phyloP scores from a whole-genome alignment of 2,888 invertebrate genomes.

The Acholoe squamosa region DNA sequence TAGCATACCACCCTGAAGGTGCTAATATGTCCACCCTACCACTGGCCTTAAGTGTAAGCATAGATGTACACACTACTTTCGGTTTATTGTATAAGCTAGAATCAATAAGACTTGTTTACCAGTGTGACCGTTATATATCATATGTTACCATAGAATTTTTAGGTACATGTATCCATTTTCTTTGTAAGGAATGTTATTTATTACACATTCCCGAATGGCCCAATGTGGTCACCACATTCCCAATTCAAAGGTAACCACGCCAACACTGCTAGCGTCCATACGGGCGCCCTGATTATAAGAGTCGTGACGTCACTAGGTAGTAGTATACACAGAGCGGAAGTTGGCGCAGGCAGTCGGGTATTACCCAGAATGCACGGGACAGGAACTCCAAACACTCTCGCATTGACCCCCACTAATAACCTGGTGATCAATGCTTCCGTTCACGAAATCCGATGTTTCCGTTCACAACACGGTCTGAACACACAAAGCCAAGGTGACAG shows the following conservation, averaged over 20 bases:
- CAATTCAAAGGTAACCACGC: too few species aligned
- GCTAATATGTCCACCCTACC: not conserved
- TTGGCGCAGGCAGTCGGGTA: not conserved
- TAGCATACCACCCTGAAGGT: not conserved
- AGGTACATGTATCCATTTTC: too few species aligned
- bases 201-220: too few species aligned
- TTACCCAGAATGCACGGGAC: not conserved
- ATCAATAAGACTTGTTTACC: not conserved
- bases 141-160: not conserved
- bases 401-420: not conserved
- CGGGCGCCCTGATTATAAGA: too few species aligned
- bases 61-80: too few species aligned
- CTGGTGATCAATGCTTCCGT: constrained; percentile 7
- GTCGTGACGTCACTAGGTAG: not conserved
- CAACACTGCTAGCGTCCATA: too few species aligned
- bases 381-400: not conserved
- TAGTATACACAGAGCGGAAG: not conserved
- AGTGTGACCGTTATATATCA: not conserved
- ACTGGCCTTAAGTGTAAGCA: too few species aligned
- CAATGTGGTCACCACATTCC: too few species aligned
- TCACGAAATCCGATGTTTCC: constrained; percentile 9
- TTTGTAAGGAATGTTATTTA: too few species aligned
- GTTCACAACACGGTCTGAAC: not conserved
- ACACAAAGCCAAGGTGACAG: too few species aligned
- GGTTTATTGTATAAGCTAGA: too few species aligned